Percentiles rank a stretch among this genome's conserved stretches.
These are phyloP conservation scores for Stramonita haemastoma DNA, from an alignment of 2,888 invertebrate species.

Conservation along the genomic window DNA sequence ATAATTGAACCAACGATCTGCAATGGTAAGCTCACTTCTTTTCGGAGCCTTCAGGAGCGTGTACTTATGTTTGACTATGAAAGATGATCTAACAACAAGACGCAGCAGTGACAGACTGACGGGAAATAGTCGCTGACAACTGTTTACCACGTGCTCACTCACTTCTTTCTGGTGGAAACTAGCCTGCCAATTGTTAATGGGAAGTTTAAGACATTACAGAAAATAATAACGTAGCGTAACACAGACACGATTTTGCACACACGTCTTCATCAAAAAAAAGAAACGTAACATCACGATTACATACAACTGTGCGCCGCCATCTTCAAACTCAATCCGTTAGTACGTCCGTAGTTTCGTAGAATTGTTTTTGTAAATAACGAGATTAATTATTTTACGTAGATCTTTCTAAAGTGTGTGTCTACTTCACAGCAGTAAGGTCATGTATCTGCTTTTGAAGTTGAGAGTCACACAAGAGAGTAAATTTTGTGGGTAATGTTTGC, in stretches of 20 bases:
- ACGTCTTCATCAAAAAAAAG: neutral
- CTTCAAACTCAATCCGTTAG: constrained; percentile 32
- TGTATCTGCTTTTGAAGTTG: neutral
- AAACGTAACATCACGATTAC: neutral
- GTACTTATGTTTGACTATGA: neutral
- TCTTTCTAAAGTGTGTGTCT: neutral
- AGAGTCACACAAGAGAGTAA: neutral
- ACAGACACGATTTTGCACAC: constrained; percentile 1
- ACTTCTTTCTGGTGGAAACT: neutral
- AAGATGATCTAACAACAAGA: neutral
- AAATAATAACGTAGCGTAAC: neutral
- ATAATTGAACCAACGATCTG: neutral
- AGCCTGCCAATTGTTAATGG: neutral
- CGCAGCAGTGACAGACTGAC: neutral
- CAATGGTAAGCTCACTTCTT: neutral
- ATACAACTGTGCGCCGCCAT: constrained; percentile 38
- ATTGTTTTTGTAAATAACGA: neutral
- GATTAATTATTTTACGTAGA: neutral
- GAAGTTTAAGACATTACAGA: neutral
- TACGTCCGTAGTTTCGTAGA: constrained; percentile 25
- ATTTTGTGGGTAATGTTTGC: neutral
- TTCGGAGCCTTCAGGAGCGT: neutral
- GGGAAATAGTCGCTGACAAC: neutral
- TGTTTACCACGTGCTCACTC: constrained; percentile 6
- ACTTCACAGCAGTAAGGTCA: neutral